Base-by-base conservation (phyloP, 2,113 vertebrate species). In the Gallinago undulata region DNA sequence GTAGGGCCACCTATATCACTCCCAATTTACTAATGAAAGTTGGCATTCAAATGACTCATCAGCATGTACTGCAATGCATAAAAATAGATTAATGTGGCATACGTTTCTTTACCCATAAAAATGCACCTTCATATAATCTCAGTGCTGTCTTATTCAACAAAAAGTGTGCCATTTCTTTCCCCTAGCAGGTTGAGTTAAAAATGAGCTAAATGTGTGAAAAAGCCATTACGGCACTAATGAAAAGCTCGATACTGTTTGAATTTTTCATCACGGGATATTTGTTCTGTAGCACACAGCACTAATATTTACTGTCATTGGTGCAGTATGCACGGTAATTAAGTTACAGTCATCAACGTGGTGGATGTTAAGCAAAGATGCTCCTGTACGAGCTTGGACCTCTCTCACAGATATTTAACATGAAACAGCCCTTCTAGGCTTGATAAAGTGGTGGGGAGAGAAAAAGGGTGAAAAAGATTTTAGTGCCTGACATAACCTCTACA, bases 231-330 rank as follows among this genome's bases (percentile, higher is more conserved):
- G 80, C 74, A 39, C 92, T 97, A 96, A 97, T 97, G 92, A 97
- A 96, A 96, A 96, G 81, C 95, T 96, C 84, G 41, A 95, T 96
- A 93, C 80, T 24, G 2, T 94, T 94, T 96, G 90, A 96, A 96
- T 96, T 96, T 97, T 96, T 97, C 96, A 97, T 96, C 77, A 93
- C 0, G 41, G 92, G 91, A 16, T 97, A 97, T 96, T 96, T 96
- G 89, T 96, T 95, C 95, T 97, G 92, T 60, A 73, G 96, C 86
- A 66, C 87, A 85, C 64, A 94, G 94, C 91, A 92, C 96, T 96
- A 94, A 95, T 97, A 97, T 97, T 97, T 97, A 96, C 95, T 97
- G 94, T 96, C 95, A 95, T 87, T 2, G 2, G 62, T 62, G 67
- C 77, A 37, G 92, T 64, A 19, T 21, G 80, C 57, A 1, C 41